Evolutionary conservation across 2,113 vertebrate genomes (phyloP).

Genomic region (Bambusicola thoracicus): DNA sequence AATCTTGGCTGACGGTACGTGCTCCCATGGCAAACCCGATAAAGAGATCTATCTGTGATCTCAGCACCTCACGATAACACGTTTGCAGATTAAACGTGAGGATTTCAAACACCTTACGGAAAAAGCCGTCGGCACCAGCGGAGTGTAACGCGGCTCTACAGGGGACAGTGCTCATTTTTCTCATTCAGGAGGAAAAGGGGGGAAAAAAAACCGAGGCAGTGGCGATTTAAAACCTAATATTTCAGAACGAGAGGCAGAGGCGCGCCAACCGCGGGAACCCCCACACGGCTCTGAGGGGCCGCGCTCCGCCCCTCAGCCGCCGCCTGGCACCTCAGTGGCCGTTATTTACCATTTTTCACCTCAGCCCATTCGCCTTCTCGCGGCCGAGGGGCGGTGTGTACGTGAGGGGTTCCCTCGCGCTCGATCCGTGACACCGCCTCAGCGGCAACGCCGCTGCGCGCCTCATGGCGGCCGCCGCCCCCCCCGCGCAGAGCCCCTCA

Average conservation of each 20-base stretch:
- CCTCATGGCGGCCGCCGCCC: constrained; percentile 38
- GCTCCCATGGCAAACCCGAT: background rate
- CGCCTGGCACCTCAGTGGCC: background rate
- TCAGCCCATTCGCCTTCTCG: too few species aligned
- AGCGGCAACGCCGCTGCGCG: background rate
- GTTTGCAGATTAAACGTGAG: background rate
- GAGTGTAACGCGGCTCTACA: background rate
- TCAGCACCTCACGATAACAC: background rate
- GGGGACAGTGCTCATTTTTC: background rate
- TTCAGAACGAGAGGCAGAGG: too few species aligned
- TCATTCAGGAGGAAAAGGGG: background rate
- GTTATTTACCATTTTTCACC: too few species aligned
- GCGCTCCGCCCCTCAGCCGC: too few species aligned
- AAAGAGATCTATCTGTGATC: background rate
- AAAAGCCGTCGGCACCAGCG: background rate
- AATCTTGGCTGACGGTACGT: background rate
- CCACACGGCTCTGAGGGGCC: too few species aligned
- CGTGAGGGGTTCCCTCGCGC: background rate
- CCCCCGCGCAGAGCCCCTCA: background rate
- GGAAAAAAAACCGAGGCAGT: too few species aligned
- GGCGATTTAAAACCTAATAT: too few species aligned
- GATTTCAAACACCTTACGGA: background rate
- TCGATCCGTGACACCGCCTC: background rate
- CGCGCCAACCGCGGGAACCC: too few species aligned
- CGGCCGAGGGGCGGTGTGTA: too few species aligned